Evolutionary conservation across 2,888 invertebrate genomes (phyloP), one percentile per base, ranked within the genome.

Genomic region (Drosophila mimetica): DNA sequence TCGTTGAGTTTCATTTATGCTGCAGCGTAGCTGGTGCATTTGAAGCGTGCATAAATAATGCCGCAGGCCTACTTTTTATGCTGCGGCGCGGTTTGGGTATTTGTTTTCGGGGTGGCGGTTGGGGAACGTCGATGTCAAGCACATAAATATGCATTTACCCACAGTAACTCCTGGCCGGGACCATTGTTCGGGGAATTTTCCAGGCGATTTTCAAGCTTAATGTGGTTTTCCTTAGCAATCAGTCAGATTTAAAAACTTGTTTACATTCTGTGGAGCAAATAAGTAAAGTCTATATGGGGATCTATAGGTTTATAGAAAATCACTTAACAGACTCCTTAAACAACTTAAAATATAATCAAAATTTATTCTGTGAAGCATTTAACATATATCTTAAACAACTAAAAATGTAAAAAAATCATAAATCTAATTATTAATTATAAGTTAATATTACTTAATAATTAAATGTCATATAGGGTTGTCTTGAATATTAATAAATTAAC

Each of bases 1-100:
- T 22, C 4, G 44, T 42, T 34, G 44, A 51, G 53, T 72, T 73
- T 67, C 55, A 55, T 67, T 63, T 59, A 61, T 70, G 57, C 51
- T 74, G 50, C 37, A 9, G 36, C 65, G 65, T 71, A 69, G 76
- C 76, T 71, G 77, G 61, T 82, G 76, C 85, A 84, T 80, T 81
- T 71, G 74, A 75, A 79, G 83, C 75, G 69, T 86, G 75, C 76
- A 79, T 86, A 86, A 81, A 84, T 84, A 81, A 85, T 77, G 77
- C 74, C 77, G 51, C 66, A 67, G 76, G 77, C 84, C 79, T 86
- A 77, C 71, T 74, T 71, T 76, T 71, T 64, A 57, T 77, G 70
- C 63, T 61, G 70, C 57, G 60, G 20, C 16, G 44, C 46, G 32
- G 25, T n/a, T 16, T 34, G n/a, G 11, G 28, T 18, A 18, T 11